These are phyloP conservation scores for Scaptodrosophila lebanonensis DNA, from an alignment of 1,140 invertebrate genomes.

Conservation along the genomic window DNA sequence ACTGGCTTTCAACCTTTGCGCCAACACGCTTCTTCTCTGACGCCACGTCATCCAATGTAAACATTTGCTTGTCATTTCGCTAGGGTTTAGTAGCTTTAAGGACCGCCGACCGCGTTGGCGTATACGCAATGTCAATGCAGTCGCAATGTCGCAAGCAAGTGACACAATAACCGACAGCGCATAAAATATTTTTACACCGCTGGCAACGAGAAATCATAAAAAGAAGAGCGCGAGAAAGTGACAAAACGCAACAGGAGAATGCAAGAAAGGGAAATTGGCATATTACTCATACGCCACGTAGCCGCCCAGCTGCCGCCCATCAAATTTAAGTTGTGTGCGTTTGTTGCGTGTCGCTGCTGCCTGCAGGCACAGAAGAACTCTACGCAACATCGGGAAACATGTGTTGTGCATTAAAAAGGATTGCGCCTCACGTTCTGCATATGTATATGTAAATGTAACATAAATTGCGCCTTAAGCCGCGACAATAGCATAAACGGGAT, in stretches of 20 bases:
- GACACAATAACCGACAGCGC: background rate
- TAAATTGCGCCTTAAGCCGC: too few species aligned
- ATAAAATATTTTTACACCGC: conserved; percentile 40
- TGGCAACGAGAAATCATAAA: conserved; percentile 20
- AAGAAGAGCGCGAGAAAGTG: background rate
- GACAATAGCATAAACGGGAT: too few species aligned
- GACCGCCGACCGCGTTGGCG: conserved; percentile 32
- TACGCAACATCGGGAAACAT: too few species aligned
- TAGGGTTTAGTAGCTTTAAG: conserved; percentile 13
- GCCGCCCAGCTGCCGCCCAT: background rate
- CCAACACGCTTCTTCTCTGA: too few species aligned
- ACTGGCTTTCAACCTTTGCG: too few species aligned
- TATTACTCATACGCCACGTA: conserved; percentile 38
- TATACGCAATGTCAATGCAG: conserved; percentile 35
- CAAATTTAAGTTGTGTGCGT: conserved; percentile 16
- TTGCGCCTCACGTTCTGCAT: too few species aligned
- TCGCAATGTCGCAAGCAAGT: conserved; percentile 7
- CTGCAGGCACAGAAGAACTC: background rate
- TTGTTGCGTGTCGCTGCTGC: background rate
- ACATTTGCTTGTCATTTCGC: too few species aligned
- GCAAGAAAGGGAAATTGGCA: conserved; percentile 38
- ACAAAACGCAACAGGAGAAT: conserved; percentile 37
- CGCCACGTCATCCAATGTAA: too few species aligned
- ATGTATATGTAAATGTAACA: too few species aligned
- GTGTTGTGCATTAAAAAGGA: conserved; percentile 24